phyloP scores from a whole-genome alignment of 2,113 vertebrate species.

The Sturnus vulgaris region DNA sequence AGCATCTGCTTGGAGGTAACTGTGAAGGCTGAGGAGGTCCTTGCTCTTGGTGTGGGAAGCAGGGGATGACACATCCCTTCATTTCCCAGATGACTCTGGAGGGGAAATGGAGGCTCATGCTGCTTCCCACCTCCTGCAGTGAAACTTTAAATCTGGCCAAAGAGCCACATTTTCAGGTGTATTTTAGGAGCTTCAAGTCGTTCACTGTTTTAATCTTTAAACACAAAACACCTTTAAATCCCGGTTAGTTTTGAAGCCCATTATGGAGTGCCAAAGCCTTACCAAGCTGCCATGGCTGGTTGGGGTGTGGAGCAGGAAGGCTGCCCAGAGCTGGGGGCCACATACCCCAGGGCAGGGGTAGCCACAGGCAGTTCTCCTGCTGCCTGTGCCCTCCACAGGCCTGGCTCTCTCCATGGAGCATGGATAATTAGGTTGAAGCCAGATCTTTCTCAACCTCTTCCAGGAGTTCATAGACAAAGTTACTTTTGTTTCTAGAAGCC shows the following conservation, averaged over 20 bases:
- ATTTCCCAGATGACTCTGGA: neutral
- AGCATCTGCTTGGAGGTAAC: neutral
- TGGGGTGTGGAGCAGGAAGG: neutral
- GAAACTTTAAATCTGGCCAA: neutral
- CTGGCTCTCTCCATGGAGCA: neutral
- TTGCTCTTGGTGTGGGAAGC: neutral
- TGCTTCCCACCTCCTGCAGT: neutral
- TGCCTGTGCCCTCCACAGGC: neutral
- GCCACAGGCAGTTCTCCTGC: neutral
- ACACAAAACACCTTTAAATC: neutral
- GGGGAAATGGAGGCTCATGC: neutral
- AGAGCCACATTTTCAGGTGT: neutral
- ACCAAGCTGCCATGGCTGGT: neutral
- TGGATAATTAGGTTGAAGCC: neutral
- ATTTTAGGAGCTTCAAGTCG: neutral
- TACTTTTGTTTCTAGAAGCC: neutral
- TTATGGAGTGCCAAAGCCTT: neutral
- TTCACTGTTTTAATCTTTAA: neutral
- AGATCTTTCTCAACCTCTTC: neutral
- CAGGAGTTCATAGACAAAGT: neutral
- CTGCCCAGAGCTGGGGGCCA: neutral
- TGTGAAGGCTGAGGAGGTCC: neutral
- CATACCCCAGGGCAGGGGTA: accelerated
- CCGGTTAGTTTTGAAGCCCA: neutral
- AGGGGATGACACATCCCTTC: neutral